phyloP scores from a whole-genome alignment of 2,113 vertebrate genomes.

The Atherinomorus stipes region DNA sequence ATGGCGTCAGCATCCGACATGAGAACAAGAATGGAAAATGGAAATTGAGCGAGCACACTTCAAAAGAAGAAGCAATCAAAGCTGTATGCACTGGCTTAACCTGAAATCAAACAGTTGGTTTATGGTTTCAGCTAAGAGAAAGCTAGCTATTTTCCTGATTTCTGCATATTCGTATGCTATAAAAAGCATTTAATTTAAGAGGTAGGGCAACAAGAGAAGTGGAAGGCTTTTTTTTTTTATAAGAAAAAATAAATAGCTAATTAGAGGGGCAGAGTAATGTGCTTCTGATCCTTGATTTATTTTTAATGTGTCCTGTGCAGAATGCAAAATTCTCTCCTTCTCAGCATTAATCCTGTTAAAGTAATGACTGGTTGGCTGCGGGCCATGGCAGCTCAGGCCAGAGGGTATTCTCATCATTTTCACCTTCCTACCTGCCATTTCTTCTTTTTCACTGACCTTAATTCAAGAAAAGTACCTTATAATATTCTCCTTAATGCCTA shows the following conservation, averaged over 20 bases:
- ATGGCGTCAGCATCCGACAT: slow-evolving; percentile 24
- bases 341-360: slow-evolving; percentile 20
- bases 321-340: slow-evolving; percentile 23
- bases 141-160: not conserved
- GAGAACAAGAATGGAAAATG: slow-evolving; percentile 31
- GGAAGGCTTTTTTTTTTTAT: not conserved
- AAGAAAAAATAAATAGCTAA: slow-evolving; percentile 6
- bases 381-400: slow-evolving; percentile 46
- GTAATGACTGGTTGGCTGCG: slow-evolving; percentile 47
- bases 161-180: not conserved
- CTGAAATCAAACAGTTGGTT: slow-evolving; percentile 16
- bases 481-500: slow-evolving; percentile 13
- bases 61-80: slow-evolving; percentile 34
- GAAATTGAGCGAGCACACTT: slow-evolving; percentile 53
- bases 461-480: slow-evolving; percentile 27
- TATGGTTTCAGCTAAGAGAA: not conserved
- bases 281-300: slow-evolving; percentile 44
- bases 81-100: not conserved
- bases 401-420: slow-evolving; percentile 55
- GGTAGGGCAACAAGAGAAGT: not conserved
- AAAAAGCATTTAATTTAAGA: not conserved
- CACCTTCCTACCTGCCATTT: slow-evolving; percentile 24
- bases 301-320: slow-evolving; percentile 48
- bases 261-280: slow-evolving; percentile 21
- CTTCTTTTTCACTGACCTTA: slow-evolving; percentile 41